phyloP scores from a whole-genome alignment of 2,888 invertebrate species.

The Apamea crenata region DNA sequence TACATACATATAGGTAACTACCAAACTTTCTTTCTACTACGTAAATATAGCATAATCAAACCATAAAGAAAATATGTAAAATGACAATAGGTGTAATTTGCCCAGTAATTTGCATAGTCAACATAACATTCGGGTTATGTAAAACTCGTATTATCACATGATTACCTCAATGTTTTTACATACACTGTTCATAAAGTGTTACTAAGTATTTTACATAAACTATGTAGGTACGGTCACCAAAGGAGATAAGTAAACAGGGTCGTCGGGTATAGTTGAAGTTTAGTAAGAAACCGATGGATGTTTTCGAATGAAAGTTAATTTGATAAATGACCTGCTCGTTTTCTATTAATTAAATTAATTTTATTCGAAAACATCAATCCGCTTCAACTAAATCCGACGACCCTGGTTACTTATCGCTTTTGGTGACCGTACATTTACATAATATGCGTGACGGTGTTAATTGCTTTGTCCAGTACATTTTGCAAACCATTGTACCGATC shows the following conservation, averaged over 20 bases:
- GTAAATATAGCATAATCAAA: not conserved
- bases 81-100: not conserved
- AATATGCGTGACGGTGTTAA: slow-evolving; percentile 9
- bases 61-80: not conserved
- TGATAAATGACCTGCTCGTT: no score
- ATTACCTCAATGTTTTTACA: slow-evolving; percentile 20
- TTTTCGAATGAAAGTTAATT: no score
- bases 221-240: not conserved
- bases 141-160: slow-evolving; percentile 27
- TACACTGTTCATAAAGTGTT: not conserved
- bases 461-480: slow-evolving; percentile 10
- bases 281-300: no score
- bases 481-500: slow-evolving; percentile 6
- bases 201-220: slow-evolving; percentile 6
- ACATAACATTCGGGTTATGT: slow-evolving; percentile 7
- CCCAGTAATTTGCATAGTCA: slow-evolving; percentile 5
- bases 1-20: no score
- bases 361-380: no score
- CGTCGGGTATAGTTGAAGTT: no score
- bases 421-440: slow-evolving; percentile 5
- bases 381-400: no score
- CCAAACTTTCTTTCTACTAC: not conserved
- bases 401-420: no score
- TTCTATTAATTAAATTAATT: no score
- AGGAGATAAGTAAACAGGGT: no score